These are phyloP conservation scores for Etheostoma spectabile DNA, from an alignment of 2,113 vertebrate genomes.

Conservation along the genomic window DNA sequence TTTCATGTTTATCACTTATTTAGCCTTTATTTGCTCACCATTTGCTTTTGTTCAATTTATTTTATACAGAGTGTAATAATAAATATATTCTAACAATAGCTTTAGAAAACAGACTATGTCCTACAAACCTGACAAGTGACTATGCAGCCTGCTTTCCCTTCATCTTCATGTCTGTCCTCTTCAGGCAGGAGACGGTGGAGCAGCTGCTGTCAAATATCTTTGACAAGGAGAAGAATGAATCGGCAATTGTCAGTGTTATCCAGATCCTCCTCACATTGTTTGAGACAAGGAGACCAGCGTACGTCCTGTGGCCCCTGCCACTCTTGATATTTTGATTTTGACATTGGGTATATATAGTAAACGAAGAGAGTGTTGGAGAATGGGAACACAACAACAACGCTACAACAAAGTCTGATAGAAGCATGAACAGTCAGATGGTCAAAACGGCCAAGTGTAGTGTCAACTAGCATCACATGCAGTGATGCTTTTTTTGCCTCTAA, in stretches of 20 bases:
- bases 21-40: not conserved
- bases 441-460: not conserved
- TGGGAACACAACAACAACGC: not conserved
- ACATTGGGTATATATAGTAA: not conserved
- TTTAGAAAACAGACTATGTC: not conserved
- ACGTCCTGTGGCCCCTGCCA: constrained; percentile 70
- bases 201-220: constrained; percentile 96
- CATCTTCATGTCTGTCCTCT: constrained; percentile 5
- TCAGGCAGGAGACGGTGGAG: constrained; percentile 96
- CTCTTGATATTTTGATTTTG: not conserved
- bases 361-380: not conserved
- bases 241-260: constrained; percentile 97
- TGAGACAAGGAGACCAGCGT: constrained; percentile 97
- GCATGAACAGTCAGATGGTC: not conserved
- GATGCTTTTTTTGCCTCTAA: too few relatives aligned
- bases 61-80: not conserved
- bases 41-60: not conserved
- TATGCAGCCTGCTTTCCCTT: not conserved
- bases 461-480: too few relatives aligned
- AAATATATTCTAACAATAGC: not conserved
- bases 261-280: constrained; percentile 97
- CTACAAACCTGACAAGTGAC: not conserved
- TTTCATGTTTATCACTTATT: not conserved
- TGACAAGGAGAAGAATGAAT: constrained; percentile 96
- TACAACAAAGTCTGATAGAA: not conserved